Percentiles rank a stretch among this genome's conserved stretches.
These are phyloP conservation scores for Epizoanthus illoricatus DNA, from an alignment of 92 coral and sea anemone species.

Conservation along the genomic window DNA sequence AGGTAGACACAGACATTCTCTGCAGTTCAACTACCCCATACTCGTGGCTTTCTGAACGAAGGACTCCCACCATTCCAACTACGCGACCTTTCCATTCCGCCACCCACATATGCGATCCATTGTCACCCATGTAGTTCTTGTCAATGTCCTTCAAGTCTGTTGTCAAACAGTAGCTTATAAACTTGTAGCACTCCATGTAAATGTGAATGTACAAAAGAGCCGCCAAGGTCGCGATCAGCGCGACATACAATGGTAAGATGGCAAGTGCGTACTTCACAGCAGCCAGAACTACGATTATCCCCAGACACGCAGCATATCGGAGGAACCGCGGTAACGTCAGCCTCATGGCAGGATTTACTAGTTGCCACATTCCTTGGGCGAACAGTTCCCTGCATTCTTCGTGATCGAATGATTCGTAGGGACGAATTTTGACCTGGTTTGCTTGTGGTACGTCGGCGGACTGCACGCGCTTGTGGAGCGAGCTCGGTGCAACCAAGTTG, in stretches of 20 bases:
- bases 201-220: conserved; percentile 72
- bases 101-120: conserved; percentile 70
- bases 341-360: conserved; percentile 58
- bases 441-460: not conserved
- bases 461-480: not conserved
- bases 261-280: conserved; percentile 60
- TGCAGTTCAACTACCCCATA: conserved; percentile 73
- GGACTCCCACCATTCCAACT: conserved; percentile 83
- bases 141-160: conserved; percentile 66
- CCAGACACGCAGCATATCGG: conserved; percentile 47
- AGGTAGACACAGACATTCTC: conserved; percentile 74
- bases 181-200: conserved; percentile 73
- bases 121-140: conserved; percentile 51
- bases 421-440: conserved; percentile 56
- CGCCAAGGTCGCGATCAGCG: conserved; percentile 47
- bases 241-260: conserved; percentile 57
- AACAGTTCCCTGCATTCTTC: conserved; percentile 67
- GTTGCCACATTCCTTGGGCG: conserved; percentile 80
- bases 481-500: not conserved
- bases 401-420: conserved; percentile 60
- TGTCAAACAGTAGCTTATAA: conserved; percentile 63
- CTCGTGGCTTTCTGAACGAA: conserved; percentile 52
- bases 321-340: conserved; percentile 68
- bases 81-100: conserved; percentile 82
- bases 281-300: conserved; percentile 49